Base-by-base conservation (phyloP, 1,140 invertebrate species). In the Ceratina calcarata region DNA sequence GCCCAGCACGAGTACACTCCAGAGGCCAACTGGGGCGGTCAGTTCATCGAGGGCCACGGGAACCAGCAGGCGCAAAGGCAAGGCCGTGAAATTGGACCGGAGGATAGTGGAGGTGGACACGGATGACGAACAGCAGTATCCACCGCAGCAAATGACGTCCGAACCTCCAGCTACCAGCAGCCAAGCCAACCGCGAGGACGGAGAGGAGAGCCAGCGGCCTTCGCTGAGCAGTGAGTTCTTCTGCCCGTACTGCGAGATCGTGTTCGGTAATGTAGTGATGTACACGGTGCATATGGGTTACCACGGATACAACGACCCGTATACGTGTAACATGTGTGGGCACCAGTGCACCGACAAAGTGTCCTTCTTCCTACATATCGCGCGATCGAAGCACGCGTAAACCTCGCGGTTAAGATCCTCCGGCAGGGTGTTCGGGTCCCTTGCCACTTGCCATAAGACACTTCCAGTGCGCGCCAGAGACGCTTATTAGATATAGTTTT, bases 231-330 rank as follows among this genome's bases (percentile, higher is more conserved):
- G 67, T 67, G 84, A 83, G 2, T 96, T 96, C 87, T 94, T 94
- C 74, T 99, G 98, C 89, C 94, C 95, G 45, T 96, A 96, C 90
- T 99, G 99, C 91, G 96, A 97, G 85, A 98, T 99, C 37, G 94
- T 95, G 4, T 99, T 99, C 91, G 95, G 95, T n/a, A 97, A 99
- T 89, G 94, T 95, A 45, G 95, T 98, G 12, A 97, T 99, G 95
- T 98, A 98, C 93, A 96, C 96, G 0, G 97, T 99, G 88, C 99
- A 99, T 92, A 99, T 99, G 97, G 97, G 97, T 72, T 99, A 98
- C 92, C 99, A 99, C 91, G 96, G 96, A 3, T 97, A 95, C 93
- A 94, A 96, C 73, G 95, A 99, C 91, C 98, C 98, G 0, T 99
- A 97, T 91, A 97, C 96, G 80, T 99, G 99, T 92, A 98, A 98